Conservation (phyloP, 1,140 invertebrate species). For the Euborellia annulipes region DNA sequence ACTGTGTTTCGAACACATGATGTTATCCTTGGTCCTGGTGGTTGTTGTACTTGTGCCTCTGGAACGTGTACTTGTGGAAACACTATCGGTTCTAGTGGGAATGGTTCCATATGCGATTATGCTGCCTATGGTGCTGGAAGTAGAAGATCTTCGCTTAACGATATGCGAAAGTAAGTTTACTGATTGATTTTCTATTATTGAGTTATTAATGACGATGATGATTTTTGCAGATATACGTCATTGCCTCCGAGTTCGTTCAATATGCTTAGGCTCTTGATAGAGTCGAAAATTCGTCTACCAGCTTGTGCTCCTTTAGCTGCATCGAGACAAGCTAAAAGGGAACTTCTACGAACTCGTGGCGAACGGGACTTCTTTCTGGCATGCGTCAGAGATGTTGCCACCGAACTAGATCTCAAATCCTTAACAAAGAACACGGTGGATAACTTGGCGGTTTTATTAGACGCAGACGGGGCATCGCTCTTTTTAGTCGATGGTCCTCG, state of each 20-base stretch:
- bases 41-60: no score
- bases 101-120: no score
- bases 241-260: conserved; percentile 31
- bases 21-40: no score
- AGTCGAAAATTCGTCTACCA: conserved; percentile 31
- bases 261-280: conserved; percentile 32
- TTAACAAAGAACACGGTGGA: conserved; percentile 31
- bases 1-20: conserved; percentile 32
- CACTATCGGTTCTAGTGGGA: conserved; percentile 16
- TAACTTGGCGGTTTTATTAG: conserved; percentile 29
- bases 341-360: no score
- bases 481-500: conserved; percentile 30
- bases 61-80: conserved; percentile 12
- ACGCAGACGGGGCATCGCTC: conserved; percentile 30
- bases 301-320: no score
- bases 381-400: conserved; percentile 31
- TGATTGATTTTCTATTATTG: background rate
- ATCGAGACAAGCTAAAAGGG: no score
- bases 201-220: background rate
- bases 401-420: conserved; percentile 30
- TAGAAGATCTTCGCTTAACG: conserved; percentile 27
- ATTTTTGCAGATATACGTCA: conserved; percentile 28
- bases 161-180: conserved; percentile 26
- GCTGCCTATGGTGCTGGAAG: no score
- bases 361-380: conserved; percentile 31